phyloP scores from a whole-genome alignment of 2,113 vertebrate species.

The Ciconia stormi region DNA sequence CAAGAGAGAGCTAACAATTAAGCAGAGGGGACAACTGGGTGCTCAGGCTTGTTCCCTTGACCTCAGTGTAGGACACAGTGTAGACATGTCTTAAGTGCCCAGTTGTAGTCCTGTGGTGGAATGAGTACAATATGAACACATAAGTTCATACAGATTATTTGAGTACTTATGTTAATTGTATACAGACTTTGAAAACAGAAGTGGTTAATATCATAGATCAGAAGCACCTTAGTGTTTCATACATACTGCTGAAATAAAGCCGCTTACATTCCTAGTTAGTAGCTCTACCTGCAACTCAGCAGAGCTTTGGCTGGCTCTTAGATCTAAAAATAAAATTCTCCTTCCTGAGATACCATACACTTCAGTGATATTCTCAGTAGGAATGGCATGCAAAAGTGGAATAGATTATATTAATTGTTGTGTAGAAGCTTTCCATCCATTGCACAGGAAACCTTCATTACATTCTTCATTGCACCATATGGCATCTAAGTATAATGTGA shows the following conservation, averaged over 20 bases:
- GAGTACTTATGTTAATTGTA: background rate
- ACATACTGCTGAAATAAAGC: background rate
- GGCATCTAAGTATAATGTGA: slow-evolving; percentile 8
- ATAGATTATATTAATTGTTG: background rate
- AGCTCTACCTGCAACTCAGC: background rate
- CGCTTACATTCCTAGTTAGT: background rate
- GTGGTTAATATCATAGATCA: background rate
- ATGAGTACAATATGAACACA: background rate
- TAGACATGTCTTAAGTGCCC: background rate
- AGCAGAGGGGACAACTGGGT: background rate
- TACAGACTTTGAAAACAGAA: background rate
- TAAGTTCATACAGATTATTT: background rate
- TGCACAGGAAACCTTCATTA: background rate
- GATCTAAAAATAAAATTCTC: slow-evolving; percentile 22
- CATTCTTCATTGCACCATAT: slow-evolving; percentile 1
- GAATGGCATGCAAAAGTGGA: background rate
- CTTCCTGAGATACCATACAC: background rate
- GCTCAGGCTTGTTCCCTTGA: background rate
- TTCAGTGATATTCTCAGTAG: background rate
- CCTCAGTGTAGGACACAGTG: background rate
- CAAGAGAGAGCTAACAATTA: background rate
- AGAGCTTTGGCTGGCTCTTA: background rate
- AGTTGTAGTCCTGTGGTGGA: background rate
- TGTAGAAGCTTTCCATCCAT: background rate
- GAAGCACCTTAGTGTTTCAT: background rate